These are phyloP conservation scores for Lytechinus variegatus DNA, from an alignment of 35 echinoderm and acorn worm genomes.

Conservation along the genomic window DNA sequence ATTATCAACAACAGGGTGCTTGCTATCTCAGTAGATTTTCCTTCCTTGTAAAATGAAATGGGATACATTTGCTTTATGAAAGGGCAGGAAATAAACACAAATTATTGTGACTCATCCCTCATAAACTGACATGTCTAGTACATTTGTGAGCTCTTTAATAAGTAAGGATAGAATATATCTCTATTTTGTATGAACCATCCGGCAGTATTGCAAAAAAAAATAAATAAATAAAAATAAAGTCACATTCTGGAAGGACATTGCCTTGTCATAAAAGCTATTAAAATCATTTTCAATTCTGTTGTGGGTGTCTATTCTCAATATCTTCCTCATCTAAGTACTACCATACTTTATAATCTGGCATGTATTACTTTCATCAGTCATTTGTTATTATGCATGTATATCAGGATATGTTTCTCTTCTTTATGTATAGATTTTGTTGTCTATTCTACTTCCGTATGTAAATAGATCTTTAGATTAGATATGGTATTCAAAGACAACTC, in stretches of 20 bases:
- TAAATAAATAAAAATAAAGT: not conserved
- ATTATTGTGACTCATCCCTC: not conserved
- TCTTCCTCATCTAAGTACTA: constrained; percentile 6
- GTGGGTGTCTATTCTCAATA: not conserved
- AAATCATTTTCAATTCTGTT: not conserved
- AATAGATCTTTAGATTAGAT: not conserved
- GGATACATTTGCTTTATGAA: not conserved
- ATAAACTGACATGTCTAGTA: not conserved
- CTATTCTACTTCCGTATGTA: not conserved
- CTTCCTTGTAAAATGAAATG: not conserved
- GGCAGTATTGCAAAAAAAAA: not conserved
- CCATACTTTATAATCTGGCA: not conserved
- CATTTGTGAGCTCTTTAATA: not conserved
- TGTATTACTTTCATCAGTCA: not conserved
- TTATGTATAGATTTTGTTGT: not conserved
- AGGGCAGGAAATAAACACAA: not conserved
- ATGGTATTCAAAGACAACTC: not conserved
- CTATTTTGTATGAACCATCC: not conserved
- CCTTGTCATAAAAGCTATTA: not conserved
- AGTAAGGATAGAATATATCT: not conserved
- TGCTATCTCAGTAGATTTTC: not conserved
- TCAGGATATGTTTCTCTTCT: not conserved
- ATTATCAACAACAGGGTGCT: not conserved
- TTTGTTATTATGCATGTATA: not conserved
- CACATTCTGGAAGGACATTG: not conserved